phyloP scores from a whole-genome alignment of 1,140 invertebrate genomes.

The Bombyx mandarina region DNA sequence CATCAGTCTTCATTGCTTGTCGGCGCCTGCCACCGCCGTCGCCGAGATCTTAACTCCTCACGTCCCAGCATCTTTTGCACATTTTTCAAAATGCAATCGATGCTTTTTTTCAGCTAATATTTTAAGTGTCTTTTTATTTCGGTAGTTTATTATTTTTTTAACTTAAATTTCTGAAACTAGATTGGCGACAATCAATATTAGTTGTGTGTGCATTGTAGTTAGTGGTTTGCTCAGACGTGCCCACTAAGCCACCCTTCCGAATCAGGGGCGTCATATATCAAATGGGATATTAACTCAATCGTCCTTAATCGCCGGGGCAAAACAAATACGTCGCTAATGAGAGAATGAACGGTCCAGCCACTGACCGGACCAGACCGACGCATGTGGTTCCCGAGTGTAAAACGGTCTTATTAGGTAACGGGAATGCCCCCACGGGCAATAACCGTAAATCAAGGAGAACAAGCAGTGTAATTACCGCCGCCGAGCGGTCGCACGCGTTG shows the following conservation, averaged over 20 bases:
- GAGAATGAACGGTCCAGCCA: conserved; percentile 49
- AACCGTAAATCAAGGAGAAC: conserved; percentile 70
- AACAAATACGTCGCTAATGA: conserved; percentile 61
- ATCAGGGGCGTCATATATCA: conserved; percentile 45
- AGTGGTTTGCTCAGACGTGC: neutral
- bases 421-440: conserved; percentile 66
- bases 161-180: neutral
- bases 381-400: conserved; percentile 63
- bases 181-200: neutral
- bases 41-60: conserved; percentile 59
- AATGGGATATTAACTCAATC: conserved; percentile 56
- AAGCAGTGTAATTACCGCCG: conserved; percentile 68
- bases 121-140: conserved; percentile 14
- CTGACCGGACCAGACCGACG: conserved; percentile 34
- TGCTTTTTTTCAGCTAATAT: conserved; percentile 13
- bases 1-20: conserved; percentile 70
- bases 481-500: conserved; percentile 58
- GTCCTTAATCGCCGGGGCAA: conserved; percentile 44
- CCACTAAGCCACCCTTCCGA: conserved; percentile 38
- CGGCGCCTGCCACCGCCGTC: conserved; percentile 39
- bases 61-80: conserved; percentile 44
- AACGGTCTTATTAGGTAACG: conserved; percentile 70
- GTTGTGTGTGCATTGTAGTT: neutral
- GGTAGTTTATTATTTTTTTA: neutral
- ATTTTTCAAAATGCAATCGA: conserved; percentile 46